Percentiles rank a stretch among this genome's conserved stretches.
phyloP scores from a whole-genome alignment of 2,888 invertebrate species.

The Gryllus longicercus region DNA sequence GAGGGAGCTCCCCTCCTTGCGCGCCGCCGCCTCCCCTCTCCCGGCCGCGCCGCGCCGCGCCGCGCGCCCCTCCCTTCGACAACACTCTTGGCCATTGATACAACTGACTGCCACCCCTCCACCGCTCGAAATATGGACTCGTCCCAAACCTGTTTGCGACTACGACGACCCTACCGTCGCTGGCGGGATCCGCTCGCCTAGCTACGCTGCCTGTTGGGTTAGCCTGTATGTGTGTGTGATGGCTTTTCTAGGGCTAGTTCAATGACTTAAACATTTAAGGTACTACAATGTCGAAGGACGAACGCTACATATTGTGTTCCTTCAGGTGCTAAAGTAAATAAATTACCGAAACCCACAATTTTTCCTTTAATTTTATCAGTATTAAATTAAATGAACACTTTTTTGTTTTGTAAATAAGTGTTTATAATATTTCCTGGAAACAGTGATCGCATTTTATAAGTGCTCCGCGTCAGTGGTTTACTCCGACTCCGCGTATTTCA shows the following conservation, averaged over 20 bases:
- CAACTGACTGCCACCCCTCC: constrained; percentile 31
- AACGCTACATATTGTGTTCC: constrained; percentile 24
- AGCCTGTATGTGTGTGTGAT: constrained; percentile 29
- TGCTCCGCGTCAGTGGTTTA: neutral
- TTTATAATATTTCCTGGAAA: neutral
- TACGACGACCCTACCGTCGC: constrained; percentile 12
- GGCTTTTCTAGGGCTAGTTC: constrained; percentile 36
- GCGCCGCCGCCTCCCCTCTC: too few relatives aligned
- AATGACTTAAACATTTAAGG: constrained; percentile 36
- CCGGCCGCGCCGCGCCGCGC: constrained; percentile 29
- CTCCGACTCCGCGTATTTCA: neutral
- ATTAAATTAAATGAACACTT: neutral
- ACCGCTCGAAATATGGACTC: constrained; percentile 33
- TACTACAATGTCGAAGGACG: constrained; percentile 31
- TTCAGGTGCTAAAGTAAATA: neutral
- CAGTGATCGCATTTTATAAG: too few relatives aligned
- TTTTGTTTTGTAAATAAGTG: constrained; percentile 17
- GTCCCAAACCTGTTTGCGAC: constrained; percentile 37
- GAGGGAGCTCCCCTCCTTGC: too few relatives aligned
- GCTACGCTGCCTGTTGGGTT: constrained; percentile 25
- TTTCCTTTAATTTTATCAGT: neutral
- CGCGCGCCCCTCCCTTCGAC: constrained; percentile 26
- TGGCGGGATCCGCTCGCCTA: constrained; percentile 21
- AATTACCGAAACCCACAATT: neutral
- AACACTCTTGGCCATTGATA: constrained; percentile 30